Evolutionary conservation across 2,113 vertebrate genomes (phyloP), one percentile per base, ranked within the genome.

Genomic region (Lophius piscatorius): DNA sequence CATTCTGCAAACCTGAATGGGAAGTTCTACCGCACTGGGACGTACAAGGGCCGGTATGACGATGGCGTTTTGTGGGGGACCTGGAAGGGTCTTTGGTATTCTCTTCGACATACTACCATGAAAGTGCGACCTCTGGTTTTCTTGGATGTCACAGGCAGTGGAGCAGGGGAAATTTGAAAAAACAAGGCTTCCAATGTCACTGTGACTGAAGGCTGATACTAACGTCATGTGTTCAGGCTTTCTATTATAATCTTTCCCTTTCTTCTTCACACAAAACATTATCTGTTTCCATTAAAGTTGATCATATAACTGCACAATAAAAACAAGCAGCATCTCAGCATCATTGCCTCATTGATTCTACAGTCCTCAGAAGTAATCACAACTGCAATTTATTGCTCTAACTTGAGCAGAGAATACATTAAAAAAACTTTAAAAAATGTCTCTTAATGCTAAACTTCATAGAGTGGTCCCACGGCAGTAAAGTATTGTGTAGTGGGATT

Each of bases 1-100:
- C 94, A 96, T 34, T 81, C 90, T 2, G 94, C 88, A 56, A 96
- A 97, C 74, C 89, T 97, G 26, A 97, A 97, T 21, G 95, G 95
- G 3, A 71, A 24, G 16, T 96, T 91, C 82, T 93, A 96, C 76
- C 90, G 78, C 44, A 85, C 20, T 3, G 95, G 94, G 47, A 87
- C 69, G 38, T 97, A 97, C 84, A 89, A 78, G 0, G 91, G 87
- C 6, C 11, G 59, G 16, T 46, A 83, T 1, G 94, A 96, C 58
- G 88, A 95, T 0, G 95, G 95, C 2, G 51, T 97, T 9, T 86
- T 94, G 63, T 96, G 95, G 95, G 88, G 91, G 6, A 93, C 94
- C 0, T 97, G 95, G 95, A 91, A 39, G 0, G 94, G 95, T 10
- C 77, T 88, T 20, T 96, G 95, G 95, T 95, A 97, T 79, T 96